Percentiles rank a stretch among this genome's conserved stretches.
phyloP scores from a whole-genome alignment of 2,797 vertebrate genomes.

The Pterois miles region DNA sequence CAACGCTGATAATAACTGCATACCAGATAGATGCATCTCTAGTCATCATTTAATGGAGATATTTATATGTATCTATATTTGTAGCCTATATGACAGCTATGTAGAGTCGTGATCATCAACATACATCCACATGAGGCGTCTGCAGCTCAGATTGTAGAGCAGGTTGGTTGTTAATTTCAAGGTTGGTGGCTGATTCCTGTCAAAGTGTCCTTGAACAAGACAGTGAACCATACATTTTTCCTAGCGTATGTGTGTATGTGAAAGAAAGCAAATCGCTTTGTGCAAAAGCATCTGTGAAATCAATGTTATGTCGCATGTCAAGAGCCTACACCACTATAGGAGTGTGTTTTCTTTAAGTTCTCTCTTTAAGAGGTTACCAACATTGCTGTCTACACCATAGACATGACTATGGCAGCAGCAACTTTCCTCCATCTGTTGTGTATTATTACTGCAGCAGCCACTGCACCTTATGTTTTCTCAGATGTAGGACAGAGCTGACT shows the following conservation, averaged over 20 bases:
- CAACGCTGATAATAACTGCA: neutral
- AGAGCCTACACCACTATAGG: neutral
- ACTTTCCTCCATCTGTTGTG: neutral
- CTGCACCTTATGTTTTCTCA: neutral
- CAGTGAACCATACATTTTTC: neutral
- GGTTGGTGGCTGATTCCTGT: neutral
- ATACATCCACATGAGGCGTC: neutral
- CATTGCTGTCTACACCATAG: neutral
- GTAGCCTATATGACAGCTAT: neutral
- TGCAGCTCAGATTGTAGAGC: neutral
- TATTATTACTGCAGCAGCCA: constrained; percentile 11
- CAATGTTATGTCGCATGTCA: neutral
- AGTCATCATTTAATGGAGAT: neutral
- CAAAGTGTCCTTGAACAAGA: neutral
- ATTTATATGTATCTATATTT: neutral
- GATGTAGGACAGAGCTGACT: constrained; percentile 26
- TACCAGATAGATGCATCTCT: neutral
- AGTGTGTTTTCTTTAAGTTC: neutral
- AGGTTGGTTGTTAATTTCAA: neutral
- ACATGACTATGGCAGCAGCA: neutral
- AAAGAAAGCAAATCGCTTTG: neutral
- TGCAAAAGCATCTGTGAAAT: neutral
- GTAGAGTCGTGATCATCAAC: neutral
- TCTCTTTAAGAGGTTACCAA: neutral
- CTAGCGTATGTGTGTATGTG: neutral